Base-by-base conservation (phyloP, 2,888 invertebrate genomes). In the Cheilosia variabilis region DNA sequence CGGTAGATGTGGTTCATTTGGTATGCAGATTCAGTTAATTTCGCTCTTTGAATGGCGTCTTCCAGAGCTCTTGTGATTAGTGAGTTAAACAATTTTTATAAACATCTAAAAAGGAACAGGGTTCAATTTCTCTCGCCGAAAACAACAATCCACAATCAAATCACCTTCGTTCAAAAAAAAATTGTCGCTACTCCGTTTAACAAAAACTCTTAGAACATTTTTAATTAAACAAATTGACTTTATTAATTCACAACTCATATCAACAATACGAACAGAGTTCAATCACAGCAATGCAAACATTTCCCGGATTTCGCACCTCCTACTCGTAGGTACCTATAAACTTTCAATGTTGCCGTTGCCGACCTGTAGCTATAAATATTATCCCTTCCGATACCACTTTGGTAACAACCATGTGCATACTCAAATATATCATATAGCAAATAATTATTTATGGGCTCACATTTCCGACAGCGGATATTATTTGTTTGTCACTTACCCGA, bases 381-480 rank as follows among this genome's bases (percentile, higher is more conserved):
- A 73, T 55, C 41, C 71, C 66, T 65, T 34, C 65, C 75, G n/a
- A 3, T 19, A 31, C 50, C 58, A 50, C 63, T 75, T 62, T 75
- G 53, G 75, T 9, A 19, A 50, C 50, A 47, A n/a, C 37, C 13
- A 10, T 10, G n/a, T 2, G 47, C 34, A 65, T 68, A 43, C 65
- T 68, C 80, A 71, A 76, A 86, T 86, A 86, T 81, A 86, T 86
- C 81, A 86, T 65, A 71, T 65, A 71, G 43, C 53, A 22, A 68
- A 86, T 86, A 81, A 81, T 86, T 81, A 86, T 86, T 86, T 86
- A 81, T 86, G 71, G 84, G 45, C 17, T 75, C 76, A 22, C 75
- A 81, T 86, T 86, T 86, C 80, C 84, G 80, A 55, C 75, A 81
- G 55, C 84, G 84, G 84, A 86, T 86, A 81, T 80, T 86, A 86